These are phyloP conservation scores for Trogon melanurus DNA, from an alignment of 2,113 vertebrate species.

Conservation along the genomic window DNA sequence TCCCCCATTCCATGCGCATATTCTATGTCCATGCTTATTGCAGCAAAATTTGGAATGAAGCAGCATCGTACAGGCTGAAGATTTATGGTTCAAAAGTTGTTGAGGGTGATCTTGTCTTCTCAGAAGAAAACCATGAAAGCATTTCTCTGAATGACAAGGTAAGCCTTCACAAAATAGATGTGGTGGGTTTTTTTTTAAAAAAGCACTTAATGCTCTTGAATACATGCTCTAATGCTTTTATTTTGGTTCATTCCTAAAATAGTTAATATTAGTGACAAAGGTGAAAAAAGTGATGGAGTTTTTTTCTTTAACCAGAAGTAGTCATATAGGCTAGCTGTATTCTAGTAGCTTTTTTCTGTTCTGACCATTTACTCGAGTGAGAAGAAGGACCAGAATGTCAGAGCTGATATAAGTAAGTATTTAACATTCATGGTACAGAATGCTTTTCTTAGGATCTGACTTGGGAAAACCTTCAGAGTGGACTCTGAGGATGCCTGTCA, in stretches of 20 bases:
- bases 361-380: neutral
- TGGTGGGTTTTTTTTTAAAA: neutral
- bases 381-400: neutral
- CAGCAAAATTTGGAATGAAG: constrained; percentile 94
- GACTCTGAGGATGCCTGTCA: neutral
- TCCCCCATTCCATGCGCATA: constrained; percentile 90
- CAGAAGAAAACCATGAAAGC: constrained; percentile 36
- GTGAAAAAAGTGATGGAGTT: neutral
- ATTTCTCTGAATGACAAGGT: constrained; percentile 67
- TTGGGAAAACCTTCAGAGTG: neutral
- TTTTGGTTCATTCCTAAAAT: neutral
- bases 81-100: constrained; percentile 80
- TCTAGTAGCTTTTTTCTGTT: neutral
- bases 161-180: constrained; percentile 22
- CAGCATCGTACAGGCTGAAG: constrained; percentile 81
- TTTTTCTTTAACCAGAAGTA: neutral
- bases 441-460: neutral
- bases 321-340: neutral
- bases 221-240: neutral
- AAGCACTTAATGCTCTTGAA: neutral
- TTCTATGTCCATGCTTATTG: constrained; percentile 95
- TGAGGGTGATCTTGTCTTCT: constrained; percentile 87
- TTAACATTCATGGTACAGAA: neutral
- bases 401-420: neutral
- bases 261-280: neutral